phyloP scores from a whole-genome alignment of 2,797 vertebrate species.

The Zenarchopterus dispar region DNA sequence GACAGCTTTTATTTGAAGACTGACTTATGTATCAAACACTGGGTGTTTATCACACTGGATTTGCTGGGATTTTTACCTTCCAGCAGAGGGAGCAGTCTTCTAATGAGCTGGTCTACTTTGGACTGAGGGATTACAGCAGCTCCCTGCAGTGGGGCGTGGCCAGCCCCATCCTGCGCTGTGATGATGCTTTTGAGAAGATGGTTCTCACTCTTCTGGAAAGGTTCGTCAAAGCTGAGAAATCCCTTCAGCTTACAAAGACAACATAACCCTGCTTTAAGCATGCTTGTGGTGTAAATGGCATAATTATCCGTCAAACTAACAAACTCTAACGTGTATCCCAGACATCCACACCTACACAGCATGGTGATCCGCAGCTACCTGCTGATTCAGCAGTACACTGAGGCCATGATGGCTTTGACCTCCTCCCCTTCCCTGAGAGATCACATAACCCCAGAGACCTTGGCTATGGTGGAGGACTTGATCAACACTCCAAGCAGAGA shows the following conservation, averaged over 20 bases:
- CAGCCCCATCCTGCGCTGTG: constrained; percentile 94
- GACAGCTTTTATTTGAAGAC: too few species aligned
- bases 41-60: neutral
- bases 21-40: too few species aligned
- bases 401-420: constrained; percentile 96
- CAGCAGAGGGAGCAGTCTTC: constrained; percentile 84
- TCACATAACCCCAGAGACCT: constrained; percentile 95
- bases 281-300: neutral
- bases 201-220: constrained; percentile 93
- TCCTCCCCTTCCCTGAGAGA: constrained; percentile 90
- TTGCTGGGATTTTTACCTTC: constrained; percentile 1
- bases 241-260: neutral
- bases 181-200: constrained; percentile 98
- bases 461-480: constrained; percentile 95
- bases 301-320: neutral
- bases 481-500: constrained; percentile 87
- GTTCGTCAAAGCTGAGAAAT: constrained; percentile 70
- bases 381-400: constrained; percentile 98
- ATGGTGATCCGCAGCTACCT: constrained; percentile 99
- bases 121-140: constrained; percentile 93
- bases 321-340: constrained; percentile 59
- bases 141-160: constrained; percentile 97
- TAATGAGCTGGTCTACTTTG: constrained; percentile 91
- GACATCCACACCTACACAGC: constrained; percentile 95
- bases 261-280: too few species aligned